Percentiles rank a stretch among this genome's conserved stretches.
These are phyloP conservation scores for Silurus lanzhouensis DNA, from an alignment of 2,797 vertebrate species.

Conservation along the genomic window DNA sequence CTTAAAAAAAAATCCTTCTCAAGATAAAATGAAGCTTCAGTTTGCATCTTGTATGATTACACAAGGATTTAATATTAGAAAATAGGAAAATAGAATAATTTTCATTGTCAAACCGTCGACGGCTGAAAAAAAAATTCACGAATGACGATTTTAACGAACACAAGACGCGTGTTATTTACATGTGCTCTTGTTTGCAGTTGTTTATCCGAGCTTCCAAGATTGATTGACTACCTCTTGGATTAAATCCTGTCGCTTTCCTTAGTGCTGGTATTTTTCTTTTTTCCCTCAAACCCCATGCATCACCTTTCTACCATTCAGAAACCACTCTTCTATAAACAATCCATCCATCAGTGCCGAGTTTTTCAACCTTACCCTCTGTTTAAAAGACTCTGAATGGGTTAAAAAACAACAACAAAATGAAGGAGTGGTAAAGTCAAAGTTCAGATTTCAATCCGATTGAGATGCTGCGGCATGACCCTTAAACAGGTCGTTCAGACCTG, in stretches of 20 bases:
- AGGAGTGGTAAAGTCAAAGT: no score
- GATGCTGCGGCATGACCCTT: no score
- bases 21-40: neutral
- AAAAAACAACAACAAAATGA: neutral
- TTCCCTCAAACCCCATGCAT: slow-evolving; percentile 21
- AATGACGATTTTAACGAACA: neutral
- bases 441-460: no score
- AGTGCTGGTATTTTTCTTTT: slow-evolving; percentile 51
- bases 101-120: neutral
- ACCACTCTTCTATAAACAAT: neutral
- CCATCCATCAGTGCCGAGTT: neutral
- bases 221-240: slow-evolving; percentile 21
- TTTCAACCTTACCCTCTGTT: neutral
- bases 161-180: neutral
- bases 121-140: neutral
- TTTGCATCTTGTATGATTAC: neutral
- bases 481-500: no score
- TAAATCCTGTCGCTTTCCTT: slow-evolving; percentile 43
- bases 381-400: no score
- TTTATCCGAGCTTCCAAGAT: slow-evolving; percentile 27
- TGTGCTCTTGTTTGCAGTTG: slow-evolving; percentile 28
- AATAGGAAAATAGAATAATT: no score
- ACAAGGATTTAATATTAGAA: no score
- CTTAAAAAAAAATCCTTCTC: no score
- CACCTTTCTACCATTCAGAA: neutral